phyloP scores from a whole-genome alignment of 2,113 vertebrate genomes.

The rabbit (Oryctolagus cuniculus) region DNA sequence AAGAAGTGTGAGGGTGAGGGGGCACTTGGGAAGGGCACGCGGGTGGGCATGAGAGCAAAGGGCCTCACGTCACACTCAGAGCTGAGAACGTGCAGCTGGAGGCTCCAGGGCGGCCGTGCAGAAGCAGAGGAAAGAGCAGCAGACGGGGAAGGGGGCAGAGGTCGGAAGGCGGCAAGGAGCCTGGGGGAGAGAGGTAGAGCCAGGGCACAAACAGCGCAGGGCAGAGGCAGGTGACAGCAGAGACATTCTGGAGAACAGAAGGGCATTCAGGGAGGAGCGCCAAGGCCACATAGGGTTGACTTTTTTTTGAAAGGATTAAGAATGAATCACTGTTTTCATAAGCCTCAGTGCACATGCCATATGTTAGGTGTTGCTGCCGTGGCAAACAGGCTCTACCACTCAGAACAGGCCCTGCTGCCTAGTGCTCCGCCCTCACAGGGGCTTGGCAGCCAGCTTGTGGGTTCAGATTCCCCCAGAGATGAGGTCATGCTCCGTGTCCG shows the following conservation, averaged over 20 bases:
- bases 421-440: slow-evolving; percentile 22
- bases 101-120: not conserved
- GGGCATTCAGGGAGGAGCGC: slow-evolving; percentile 69
- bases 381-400: slow-evolving; percentile 71
- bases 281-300: slow-evolving; percentile 72
- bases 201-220: not conserved
- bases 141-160: not conserved
- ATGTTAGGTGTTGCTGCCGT: slow-evolving; percentile 83
- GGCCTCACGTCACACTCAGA: not conserved
- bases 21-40: not conserved
- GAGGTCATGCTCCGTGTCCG: slow-evolving; percentile 65
- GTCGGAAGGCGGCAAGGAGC: not conserved
- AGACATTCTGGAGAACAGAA: slow-evolving; percentile 73
- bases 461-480: slow-evolving; percentile 75
- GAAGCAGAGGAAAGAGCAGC: not conserved
- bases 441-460: slow-evolving; percentile 45
- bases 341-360: slow-evolving; percentile 81
- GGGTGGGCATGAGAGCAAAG: not conserved
- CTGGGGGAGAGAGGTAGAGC: not conserved
- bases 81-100: not conserved
- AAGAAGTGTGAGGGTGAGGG: rapidly evolving
- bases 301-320: slow-evolving; percentile 78
- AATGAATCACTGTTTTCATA: slow-evolving; percentile 87
- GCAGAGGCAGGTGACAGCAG: slow-evolving; percentile 55
- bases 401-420: slow-evolving; percentile 81